A percentile compares a stretch with the other conserved stretches of the same genome.
These are phyloP conservation scores for Bovichtus variegatus DNA, from an alignment of 2,797 vertebrate genomes.

Conservation along the genomic window DNA sequence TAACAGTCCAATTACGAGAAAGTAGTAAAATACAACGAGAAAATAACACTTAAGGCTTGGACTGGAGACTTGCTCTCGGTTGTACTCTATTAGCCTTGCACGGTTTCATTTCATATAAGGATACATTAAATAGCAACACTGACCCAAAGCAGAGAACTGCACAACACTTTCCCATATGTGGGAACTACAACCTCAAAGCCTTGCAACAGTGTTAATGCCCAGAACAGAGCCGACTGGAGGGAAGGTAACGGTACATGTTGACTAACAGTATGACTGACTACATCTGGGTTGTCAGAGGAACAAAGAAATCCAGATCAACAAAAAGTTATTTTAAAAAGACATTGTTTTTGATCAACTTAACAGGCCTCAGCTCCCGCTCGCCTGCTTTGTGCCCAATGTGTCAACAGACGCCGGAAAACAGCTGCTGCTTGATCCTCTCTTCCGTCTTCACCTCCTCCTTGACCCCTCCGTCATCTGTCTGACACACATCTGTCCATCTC, in stretches of 20 bases:
- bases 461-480: conserved; percentile 40
- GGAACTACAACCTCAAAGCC: conserved; percentile 48
- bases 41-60: conserved; percentile 58
- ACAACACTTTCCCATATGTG: conserved; percentile 45
- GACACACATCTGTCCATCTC: conserved; percentile 77
- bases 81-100: conserved; percentile 10
- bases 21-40: conserved; percentile 53
- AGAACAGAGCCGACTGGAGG: conserved; percentile 27
- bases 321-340: conserved; percentile 13
- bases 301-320: conserved; percentile 21
- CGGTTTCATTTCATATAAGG: conserved; percentile 32
- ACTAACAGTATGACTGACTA: conserved; percentile 26
- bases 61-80: conserved; percentile 42
- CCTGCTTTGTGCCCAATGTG: conserved; percentile 15
- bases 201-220: not conserved
- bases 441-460: conserved; percentile 65
- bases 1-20: conserved; percentile 39
- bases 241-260: conserved; percentile 22
- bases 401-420: conserved; percentile 86
- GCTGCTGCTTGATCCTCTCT: conserved; percentile 73
- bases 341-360: not conserved
- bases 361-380: conserved; percentile 14
- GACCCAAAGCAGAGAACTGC: conserved; percentile 61
- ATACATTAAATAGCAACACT: conserved; percentile 58
- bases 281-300: conserved; percentile 32